Base-by-base conservation (phyloP, 2,797 vertebrate species). In the Enteromius unitaeniatus region DNA sequence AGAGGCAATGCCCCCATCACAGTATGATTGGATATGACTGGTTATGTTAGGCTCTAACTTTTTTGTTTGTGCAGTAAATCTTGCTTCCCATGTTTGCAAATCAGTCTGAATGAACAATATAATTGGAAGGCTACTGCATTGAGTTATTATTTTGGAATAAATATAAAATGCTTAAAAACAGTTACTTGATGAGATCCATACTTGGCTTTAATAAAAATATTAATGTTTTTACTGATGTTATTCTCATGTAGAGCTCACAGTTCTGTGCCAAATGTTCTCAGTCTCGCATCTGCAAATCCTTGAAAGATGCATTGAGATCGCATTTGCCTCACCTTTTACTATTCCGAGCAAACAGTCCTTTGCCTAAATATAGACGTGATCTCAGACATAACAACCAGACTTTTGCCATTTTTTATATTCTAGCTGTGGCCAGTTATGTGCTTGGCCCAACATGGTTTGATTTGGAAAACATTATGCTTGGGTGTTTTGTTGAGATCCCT, bases 301-400 rank as follows among this genome's bases (percentile, higher is more conserved):
- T 4, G 3, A 77, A 40, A 42, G 40, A 42, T n/a, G 42, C 26
- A 78, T 49, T 65, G 10, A 45, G 19, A 31, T 26, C 15, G 14
- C 40, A 78, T 65, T 28, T 31, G 5, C 77, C 21, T 9, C 40
- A 45, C 37, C 14, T 62, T 62, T 62, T 45, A 47, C 26, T 65
- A 28, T 81, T 75, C 42, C 55, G 45, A 79, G 74, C 69, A 84
- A 82, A 83, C 68, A 49, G 58, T 81, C 68, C 49, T 82, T 37
- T 42, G 28, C 45, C 77, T 84, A 81, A 84, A 87, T 86, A 81
- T 86, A 84, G 72, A 45, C 4, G 14, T 26, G 28, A 23, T 58
- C 76, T 51, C 79, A 76, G 79, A 76, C 77, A 53, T 53, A 76
- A 51, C 28, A 26, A 51, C 55, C 75, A 23, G 51, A 67, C 58